Base-by-base conservation (phyloP, 92 coral and sea anemone species). In the Siderastrea siderea region DNA sequence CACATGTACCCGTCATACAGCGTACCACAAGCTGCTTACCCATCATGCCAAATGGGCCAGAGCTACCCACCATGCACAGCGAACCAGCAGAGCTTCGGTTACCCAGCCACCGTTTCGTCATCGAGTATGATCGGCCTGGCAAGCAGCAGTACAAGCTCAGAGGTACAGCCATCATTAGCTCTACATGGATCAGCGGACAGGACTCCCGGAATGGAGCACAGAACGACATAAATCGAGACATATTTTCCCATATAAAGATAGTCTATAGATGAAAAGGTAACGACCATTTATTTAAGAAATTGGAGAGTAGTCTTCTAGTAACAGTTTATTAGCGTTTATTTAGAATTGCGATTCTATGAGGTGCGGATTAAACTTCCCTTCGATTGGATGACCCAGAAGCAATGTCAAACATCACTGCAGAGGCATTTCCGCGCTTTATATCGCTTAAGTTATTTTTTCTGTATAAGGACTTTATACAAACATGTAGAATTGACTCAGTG, bases 1-100 rank as follows among this genome's bases (percentile, higher is more conserved):
- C 98, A 95, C 86, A 91, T 86, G 63, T 93, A 93, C 92, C 93
- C 96, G 5, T 64, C 98, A 67, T 93, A 93, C 84, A 86, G 87
- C 83, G 90, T 94, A 16, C 85, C 98, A 43, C 96, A 93, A 75
- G 88, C 91, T 43, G 92, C 88, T 45, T 95, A 85, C 84, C 88
- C 96, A 47, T 85, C 96, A 68, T 93, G 94, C 74, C 98, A 95
- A 83, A 92, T 91, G 6, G 86, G 93, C 46, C 96, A 88, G 79
- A 51, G 86, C 64, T 95, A 81, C 87, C 95, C 98, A 12, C 69
- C 98, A 78, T 95, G 94, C 89, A 86, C 80, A 54, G 87, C 63
- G 15, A 71, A 71, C 48, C 86, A 91, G 38, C 93, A 89, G 61
- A 91, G 82, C 7, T 92, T 70, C 66, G 89, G 96, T 1, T 93